Evolutionary conservation across 2,113 vertebrate genomes (phyloP), one percentile per base, ranked within the genome.

Genomic region (Oncorhynchus keta): DNA sequence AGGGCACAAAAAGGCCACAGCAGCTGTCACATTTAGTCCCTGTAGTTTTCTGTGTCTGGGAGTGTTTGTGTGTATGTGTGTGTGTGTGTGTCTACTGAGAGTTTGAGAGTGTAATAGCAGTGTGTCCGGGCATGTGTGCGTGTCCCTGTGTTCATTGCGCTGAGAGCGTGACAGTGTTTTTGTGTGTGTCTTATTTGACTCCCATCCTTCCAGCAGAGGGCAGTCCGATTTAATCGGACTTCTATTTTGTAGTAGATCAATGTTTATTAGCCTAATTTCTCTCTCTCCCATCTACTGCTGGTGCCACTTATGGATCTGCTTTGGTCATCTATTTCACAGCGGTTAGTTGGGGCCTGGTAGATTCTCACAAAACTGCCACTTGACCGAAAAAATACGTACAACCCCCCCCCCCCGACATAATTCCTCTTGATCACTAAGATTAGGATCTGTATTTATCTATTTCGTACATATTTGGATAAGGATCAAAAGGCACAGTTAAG

Each of bases 11-110:
- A 64, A 64, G 64, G 59, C n/a, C 59, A 62, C 70, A 84, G 32
- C 91, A 92, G 91, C 90, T 92, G 89, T 88, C 86, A 86, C 86
- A 22, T 28, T 61, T 28, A 74, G 61, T 48, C 65, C 11, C 11
- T 68, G 67, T 68, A 39, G 30, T 35, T 20, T 26, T 67, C 24
- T 67, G 9, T 30, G 26, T 32, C 20, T 18, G 26, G n/a, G 30
- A 11, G 30, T 32, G 18, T 20, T 28, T 7, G 45, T 30, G 71
- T 62, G 26, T 73, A 22, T 62, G 59, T 24, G 59, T 62, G 55
- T 35, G 26, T 26, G 51, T 55, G 12, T 55, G 51, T 55, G 12
- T 16, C 55, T 57, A 7, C 59, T 28, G 30, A 1, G 30, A 68
- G 18, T 20, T 26, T 16, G 30, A 35, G 16, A 3, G 5, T 67